Conservation (phyloP, 2,888 invertebrate species). For the Chalcosyrphus nemorum region DNA sequence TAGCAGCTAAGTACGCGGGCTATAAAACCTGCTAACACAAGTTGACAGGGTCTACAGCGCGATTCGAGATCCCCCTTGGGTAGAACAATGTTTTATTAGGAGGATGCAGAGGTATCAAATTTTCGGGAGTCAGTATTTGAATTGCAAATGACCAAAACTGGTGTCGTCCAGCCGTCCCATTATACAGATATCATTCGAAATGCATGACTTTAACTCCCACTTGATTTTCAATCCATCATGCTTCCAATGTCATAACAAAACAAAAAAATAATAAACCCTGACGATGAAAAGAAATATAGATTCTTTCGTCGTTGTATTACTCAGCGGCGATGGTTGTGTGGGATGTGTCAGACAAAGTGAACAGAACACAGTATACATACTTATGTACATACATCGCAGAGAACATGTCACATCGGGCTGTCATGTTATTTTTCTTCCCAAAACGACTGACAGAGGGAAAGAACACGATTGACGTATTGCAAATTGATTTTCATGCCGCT, state of each 20-base stretch:
- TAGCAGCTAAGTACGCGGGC: too few species aligned
- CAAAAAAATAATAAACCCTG: too few species aligned
- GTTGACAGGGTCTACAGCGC: too few species aligned
- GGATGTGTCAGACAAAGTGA: conserved; percentile 26
- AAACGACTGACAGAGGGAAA: conserved; percentile 57
- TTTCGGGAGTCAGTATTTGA: too few species aligned
- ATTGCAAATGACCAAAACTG: too few species aligned
- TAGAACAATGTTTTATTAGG: too few species aligned
- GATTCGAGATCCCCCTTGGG: too few species aligned
- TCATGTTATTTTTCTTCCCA: conserved; percentile 56
- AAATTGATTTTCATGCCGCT: conserved; percentile 79
- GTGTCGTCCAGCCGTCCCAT: too few species aligned
- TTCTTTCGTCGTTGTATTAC: background rate
- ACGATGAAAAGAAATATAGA: conserved; percentile 2
- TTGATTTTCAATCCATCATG: conserved; percentile 22
- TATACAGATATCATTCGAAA: background rate
- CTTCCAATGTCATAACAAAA: conserved; percentile 27
- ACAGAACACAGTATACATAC: conserved; percentile 7
- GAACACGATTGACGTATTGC: conserved; percentile 78
- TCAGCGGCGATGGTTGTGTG: background rate
- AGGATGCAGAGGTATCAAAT: too few species aligned
- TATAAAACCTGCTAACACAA: too few species aligned
- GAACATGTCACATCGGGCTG: conserved; percentile 64
- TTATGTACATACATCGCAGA: conserved; percentile 10
- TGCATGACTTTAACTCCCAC: background rate